Conservation (phyloP, 2,888 invertebrate species). For the Tortricodes alternella region DNA sequence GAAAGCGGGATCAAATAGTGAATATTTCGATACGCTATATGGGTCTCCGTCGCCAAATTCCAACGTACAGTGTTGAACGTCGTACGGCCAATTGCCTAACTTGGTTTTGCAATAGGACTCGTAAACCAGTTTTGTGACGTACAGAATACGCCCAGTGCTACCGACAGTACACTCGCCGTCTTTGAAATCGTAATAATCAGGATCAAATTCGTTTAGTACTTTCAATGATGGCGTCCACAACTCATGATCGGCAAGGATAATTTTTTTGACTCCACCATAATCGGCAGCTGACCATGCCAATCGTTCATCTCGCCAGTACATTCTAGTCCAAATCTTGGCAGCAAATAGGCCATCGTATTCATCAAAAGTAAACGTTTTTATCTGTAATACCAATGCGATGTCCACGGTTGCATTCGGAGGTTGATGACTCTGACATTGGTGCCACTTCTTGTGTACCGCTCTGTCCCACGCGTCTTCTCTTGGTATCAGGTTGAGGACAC, state of each 20-base stretch:
- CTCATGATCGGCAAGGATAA: not conserved
- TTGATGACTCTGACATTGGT: not conserved
- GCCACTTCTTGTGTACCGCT: not conserved
- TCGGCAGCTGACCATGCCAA: constrained; percentile 47
- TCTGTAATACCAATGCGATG: not conserved
- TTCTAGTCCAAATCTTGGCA: constrained; percentile 3
- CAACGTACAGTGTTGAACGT: constrained; percentile 3
- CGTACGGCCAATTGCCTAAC: constrained; percentile 11
- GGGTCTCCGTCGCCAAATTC: not conserved
- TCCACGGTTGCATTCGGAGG: not conserved
- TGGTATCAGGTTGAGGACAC: not conserved
- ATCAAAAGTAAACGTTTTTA: constrained; percentile 8
- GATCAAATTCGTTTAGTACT: constrained; percentile 38
- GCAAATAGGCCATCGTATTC: constrained; percentile 13
- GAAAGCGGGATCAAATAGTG: no score
- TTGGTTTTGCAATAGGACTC: constrained; percentile 1
- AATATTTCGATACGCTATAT: not conserved
- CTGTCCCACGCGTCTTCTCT: constrained; percentile 11
- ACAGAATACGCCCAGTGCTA: not conserved
- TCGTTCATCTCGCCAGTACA: constrained; percentile 43
- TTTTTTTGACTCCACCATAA: constrained; percentile 39
- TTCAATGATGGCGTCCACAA: constrained; percentile 45
- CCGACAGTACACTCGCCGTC: not conserved
- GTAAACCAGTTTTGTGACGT: not conserved
- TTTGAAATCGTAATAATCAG: not conserved